Conservation (phyloP, 1,140 invertebrate species). For the Teleogryllus occipitalis region DNA sequence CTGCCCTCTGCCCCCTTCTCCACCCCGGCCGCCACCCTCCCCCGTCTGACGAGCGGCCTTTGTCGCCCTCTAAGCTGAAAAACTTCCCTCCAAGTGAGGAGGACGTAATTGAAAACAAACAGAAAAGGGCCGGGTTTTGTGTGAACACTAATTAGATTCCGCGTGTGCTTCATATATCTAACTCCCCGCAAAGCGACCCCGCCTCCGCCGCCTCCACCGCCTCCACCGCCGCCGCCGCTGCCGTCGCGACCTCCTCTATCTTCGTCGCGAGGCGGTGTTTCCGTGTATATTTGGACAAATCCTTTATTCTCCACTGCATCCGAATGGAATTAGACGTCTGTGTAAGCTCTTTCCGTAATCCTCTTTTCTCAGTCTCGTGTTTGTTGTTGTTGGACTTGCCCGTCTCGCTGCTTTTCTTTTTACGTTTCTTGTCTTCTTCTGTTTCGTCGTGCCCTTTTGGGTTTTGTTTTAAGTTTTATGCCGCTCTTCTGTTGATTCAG, state of each 20-base stretch:
- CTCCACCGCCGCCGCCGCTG: too few relatives aligned
- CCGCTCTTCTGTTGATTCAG: too few relatives aligned
- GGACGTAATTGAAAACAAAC: not conserved
- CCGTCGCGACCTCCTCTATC: not conserved
- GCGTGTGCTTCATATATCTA: not conserved
- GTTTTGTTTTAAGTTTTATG: too few relatives aligned
- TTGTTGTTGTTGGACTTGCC: not conserved
- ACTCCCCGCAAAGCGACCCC: not conserved
- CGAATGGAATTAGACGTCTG: constrained; percentile 3
- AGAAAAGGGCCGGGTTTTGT: not conserved
- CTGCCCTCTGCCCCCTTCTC: too few relatives aligned
- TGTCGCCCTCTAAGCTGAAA: too few relatives aligned
- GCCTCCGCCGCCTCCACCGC: too few relatives aligned
- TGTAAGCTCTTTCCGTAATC: not conserved
- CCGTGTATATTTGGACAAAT: not conserved
- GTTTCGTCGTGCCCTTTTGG: not conserved
- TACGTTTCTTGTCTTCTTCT: not conserved
- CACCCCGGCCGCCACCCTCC: too few relatives aligned
- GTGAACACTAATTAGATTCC: not conserved
- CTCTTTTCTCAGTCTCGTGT: not conserved
- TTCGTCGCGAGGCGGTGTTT: not conserved
- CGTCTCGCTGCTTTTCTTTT: not conserved
- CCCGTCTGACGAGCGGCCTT: too few relatives aligned
- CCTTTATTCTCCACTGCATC: constrained; percentile 1
- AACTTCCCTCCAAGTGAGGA: not conserved